Conservation (phyloP, 2,113 vertebrate genomes). For the Pogona vitticeps region DNA sequence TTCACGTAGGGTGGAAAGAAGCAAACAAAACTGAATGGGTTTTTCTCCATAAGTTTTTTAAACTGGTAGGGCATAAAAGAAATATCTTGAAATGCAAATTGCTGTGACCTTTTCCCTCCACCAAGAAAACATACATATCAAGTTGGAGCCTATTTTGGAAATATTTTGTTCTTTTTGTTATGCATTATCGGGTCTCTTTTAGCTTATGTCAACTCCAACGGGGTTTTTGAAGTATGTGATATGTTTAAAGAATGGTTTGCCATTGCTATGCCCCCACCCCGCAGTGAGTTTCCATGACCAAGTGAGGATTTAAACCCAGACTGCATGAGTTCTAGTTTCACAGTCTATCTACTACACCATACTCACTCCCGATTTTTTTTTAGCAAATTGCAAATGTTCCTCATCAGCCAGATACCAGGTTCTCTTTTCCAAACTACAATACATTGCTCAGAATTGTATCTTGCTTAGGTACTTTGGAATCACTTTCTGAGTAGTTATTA, state of each 20-base stretch:
- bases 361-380: too few species aligned
- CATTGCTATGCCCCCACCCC: too few species aligned
- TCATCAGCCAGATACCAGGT: not conserved
- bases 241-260: too few species aligned
- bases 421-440: not conserved
- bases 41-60: not conserved
- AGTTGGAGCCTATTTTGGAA: constrained; percentile 33
- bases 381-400: constrained; percentile 3
- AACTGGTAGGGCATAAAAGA: not conserved
- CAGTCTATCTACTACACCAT: too few species aligned
- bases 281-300: too few species aligned
- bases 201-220: too few species aligned
- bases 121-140: not conserved
- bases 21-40: not conserved
- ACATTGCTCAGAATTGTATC: not conserved
- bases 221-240: too few species aligned
- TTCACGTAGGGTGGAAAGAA: not conserved
- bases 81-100: not conserved
- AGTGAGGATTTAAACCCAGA: too few species aligned
- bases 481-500: not conserved
- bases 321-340: too few species aligned
- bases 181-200: too few species aligned
- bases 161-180: constrained; percentile 12
- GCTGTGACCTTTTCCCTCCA: not conserved
- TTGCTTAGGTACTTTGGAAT: not conserved